phyloP scores from a whole-genome alignment of 2,113 vertebrate genomes.

The Serilophus lunatus region DNA sequence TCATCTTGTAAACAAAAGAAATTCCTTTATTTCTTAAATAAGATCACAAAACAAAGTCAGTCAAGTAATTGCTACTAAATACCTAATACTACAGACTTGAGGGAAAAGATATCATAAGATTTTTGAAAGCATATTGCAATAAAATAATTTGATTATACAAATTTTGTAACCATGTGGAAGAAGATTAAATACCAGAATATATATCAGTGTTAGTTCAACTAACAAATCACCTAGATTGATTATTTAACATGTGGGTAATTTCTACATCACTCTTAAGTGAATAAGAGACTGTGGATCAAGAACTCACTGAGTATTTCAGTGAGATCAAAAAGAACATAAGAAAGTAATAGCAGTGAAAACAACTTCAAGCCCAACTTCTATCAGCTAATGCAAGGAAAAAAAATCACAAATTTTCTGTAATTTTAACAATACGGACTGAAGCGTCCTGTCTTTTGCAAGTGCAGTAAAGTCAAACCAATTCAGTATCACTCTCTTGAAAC shows the following conservation, averaged over 20 bases:
- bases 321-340: neutral
- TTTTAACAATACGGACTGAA: neutral
- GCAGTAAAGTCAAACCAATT: neutral
- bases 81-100: neutral
- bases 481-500: neutral
- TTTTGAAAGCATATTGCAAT: neutral
- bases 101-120: neutral
- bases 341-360: neutral
- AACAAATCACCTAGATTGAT: neutral
- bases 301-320: neutral
- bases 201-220: neutral
- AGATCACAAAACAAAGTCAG: neutral
- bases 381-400: neutral
- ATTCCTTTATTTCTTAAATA: neutral
- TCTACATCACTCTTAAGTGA: neutral
- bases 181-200: neutral
- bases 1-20: neutral
- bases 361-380: neutral
- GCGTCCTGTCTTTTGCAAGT: neutral
- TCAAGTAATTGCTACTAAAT: neutral
- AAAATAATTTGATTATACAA: neutral
- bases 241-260: neutral
- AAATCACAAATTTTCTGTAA: neutral
- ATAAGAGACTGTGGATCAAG: neutral
- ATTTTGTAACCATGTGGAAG: neutral